Evolutionary conservation across 2,888 invertebrate genomes (phyloP).

Genomic region (Microctonus hyperodae): DNA sequence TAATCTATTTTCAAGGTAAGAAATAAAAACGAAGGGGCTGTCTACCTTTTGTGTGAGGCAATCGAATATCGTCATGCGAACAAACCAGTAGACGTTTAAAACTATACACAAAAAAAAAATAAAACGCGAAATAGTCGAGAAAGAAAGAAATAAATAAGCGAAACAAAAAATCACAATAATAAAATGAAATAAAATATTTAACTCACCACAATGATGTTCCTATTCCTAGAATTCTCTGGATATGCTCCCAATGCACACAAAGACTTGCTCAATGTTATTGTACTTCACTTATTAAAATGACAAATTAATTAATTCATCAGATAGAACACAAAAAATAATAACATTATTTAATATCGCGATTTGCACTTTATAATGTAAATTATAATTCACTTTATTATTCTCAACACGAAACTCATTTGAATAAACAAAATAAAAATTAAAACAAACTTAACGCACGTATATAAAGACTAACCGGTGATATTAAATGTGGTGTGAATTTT

Average conservation of each 20-base stretch:
- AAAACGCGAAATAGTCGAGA: neutral
- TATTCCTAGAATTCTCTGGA: neutral
- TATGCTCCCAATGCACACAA: neutral
- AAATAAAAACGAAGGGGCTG: neutral
- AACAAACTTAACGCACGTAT: slow-evolving; percentile 9
- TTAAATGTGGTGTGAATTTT: neutral
- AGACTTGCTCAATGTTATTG: neutral
- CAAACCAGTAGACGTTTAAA: neutral
- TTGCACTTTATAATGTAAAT: neutral
- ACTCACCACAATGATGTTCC: neutral
- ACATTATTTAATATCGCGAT: no score
- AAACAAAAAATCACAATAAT: neutral
- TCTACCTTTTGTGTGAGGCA: neutral
- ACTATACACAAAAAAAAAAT: neutral
- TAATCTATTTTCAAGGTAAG: no score
- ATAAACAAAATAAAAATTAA: neutral
- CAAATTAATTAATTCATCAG: no score
- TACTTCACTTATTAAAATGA: neutral
- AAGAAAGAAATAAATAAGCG: neutral
- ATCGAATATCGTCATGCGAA: neutral
- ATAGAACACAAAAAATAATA: neutral
- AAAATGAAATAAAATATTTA: neutral
- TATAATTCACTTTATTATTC: neutral
- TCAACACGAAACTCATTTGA: neutral
- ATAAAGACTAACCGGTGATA: neutral